These are phyloP conservation scores for Ceratina australensis DNA, from an alignment of 1,140 invertebrate species.

Conservation along the genomic window DNA sequence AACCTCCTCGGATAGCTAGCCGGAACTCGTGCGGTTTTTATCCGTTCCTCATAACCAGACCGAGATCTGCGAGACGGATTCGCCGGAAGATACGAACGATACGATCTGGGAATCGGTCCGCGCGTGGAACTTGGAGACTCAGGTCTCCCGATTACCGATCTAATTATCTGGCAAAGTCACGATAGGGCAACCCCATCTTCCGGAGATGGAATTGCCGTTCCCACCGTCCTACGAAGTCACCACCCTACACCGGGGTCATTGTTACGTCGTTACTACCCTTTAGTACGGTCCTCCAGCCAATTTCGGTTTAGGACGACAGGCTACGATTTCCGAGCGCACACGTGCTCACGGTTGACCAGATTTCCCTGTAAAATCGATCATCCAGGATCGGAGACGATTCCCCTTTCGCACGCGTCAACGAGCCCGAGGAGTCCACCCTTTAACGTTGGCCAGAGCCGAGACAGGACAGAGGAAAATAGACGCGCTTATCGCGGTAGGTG, in stretches of 20 bases:
- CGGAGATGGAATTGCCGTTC: constrained; percentile 70
- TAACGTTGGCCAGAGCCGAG: not conserved
- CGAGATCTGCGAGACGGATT: not conserved
- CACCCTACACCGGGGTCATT: constrained; percentile 72
- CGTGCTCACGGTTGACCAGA: constrained; percentile 34
- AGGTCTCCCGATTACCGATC: constrained; percentile 75
- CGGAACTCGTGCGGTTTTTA: not conserved
- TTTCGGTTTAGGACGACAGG: constrained; percentile 56
- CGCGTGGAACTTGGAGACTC: constrained; percentile 59
- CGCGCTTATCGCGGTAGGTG: constrained; percentile 59
- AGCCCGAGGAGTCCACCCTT: too few relatives aligned
- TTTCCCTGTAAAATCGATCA: constrained; percentile 36
- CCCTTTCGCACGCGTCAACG: too few relatives aligned
- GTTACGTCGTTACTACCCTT: constrained; percentile 78
- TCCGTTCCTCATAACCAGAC: not conserved
- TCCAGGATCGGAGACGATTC: too few relatives aligned
- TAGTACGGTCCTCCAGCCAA: constrained; percentile 61
- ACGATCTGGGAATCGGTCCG: constrained; percentile 52
- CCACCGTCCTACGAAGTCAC: constrained; percentile 61
- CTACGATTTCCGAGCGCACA: constrained; percentile 51
- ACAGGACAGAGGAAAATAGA: constrained; percentile 39
- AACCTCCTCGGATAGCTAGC: not conserved
- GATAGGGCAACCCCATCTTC: constrained; percentile 70
- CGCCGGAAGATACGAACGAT: constrained; percentile 45
- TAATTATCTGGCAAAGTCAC: constrained; percentile 73